Percentiles rank a stretch among this genome's conserved stretches.
Evolutionary conservation across 2,888 invertebrate genomes (phyloP).

Genomic region (Tiliacea aurago): DNA sequence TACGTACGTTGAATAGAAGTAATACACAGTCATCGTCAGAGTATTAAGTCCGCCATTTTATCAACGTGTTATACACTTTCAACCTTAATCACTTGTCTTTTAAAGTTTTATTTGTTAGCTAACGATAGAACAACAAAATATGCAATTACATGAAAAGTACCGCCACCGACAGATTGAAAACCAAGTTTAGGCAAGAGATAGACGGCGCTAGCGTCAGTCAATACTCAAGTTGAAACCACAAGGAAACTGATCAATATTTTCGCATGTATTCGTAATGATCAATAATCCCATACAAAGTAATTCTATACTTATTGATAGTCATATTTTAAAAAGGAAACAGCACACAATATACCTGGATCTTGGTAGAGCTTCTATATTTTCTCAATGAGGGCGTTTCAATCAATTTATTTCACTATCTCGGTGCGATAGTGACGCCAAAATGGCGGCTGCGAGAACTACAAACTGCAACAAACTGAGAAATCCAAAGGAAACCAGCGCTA

Average conservation of each 20-base stretch:
- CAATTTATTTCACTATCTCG: conserved; percentile 71
- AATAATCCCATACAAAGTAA: conserved; percentile 19
- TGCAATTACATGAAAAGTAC: conserved; percentile 74
- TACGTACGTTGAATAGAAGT: conserved; percentile 7
- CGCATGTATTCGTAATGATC: conserved; percentile 50
- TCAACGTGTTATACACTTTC: conserved; percentile 52
- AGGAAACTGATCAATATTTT: conserved; percentile 51
- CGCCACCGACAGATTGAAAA: conserved; percentile 78
- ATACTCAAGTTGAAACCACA: conserved; percentile 55
- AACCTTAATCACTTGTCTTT: conserved; percentile 12
- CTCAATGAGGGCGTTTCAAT: conserved; percentile 87
- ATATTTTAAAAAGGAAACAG: conserved; percentile 28
- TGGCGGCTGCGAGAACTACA: conserved; percentile 77
- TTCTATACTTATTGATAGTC: conserved; percentile 4
- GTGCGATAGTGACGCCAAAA: conserved; percentile 86
- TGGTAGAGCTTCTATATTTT: conserved; percentile 78
- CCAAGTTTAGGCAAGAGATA: conserved; percentile 67
- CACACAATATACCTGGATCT: conserved; percentile 64
- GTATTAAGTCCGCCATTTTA: conserved; percentile 68
- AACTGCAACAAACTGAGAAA: conserved; percentile 30
- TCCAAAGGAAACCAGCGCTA: conserved; percentile 25
- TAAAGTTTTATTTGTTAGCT: neutral
- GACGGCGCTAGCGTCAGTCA: conserved; percentile 86
- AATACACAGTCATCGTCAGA: conserved; percentile 16
- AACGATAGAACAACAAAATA: conserved; percentile 47